These are phyloP conservation scores for Leucozona laternaria DNA, from an alignment of 2,888 invertebrate species.

Conservation along the genomic window DNA sequence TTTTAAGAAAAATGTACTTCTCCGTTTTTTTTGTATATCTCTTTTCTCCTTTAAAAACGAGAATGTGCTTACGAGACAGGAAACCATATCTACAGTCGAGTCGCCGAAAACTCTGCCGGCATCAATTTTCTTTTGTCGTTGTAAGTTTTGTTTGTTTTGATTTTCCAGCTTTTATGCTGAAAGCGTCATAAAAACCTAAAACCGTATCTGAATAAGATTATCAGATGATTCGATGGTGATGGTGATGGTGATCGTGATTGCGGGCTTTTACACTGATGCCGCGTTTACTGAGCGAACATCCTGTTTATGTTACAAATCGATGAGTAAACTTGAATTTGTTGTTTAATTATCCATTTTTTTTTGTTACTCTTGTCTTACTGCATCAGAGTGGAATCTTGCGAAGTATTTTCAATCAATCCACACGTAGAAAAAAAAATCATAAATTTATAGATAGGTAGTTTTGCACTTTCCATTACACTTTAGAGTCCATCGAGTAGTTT, in stretches of 20 bases:
- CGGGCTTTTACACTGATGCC: neutral
- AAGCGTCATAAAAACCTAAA: conserved; percentile 61
- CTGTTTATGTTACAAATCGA: conserved; percentile 66
- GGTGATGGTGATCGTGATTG: neutral
- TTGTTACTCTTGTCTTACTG: conserved; percentile 8
- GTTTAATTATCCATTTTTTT: neutral
- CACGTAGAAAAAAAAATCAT: neutral
- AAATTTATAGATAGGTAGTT: conserved; percentile 31
- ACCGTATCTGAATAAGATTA: conserved; percentile 20
- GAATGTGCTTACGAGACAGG: conserved; percentile 1
- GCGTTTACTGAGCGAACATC: conserved; percentile 42
- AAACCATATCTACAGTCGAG: neutral
- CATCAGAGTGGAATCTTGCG: conserved; percentile 25
- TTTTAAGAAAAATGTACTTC: conserved; percentile 9
- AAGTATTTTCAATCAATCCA: neutral
- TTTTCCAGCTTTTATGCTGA: conserved; percentile 43
- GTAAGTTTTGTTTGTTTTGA: conserved; percentile 31
- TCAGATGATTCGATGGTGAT: neutral
- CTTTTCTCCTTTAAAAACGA: neutral
- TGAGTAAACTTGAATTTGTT: conserved; percentile 50
- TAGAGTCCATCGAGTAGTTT: neutral
- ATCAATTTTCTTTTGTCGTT: neutral
- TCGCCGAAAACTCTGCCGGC: neutral
- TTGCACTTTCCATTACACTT: conserved; percentile 70
- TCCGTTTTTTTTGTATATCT: conserved; percentile 10